These are phyloP conservation scores for Monopterus albus DNA, from an alignment of 2,113 vertebrate genomes.

Conservation along the genomic window DNA sequence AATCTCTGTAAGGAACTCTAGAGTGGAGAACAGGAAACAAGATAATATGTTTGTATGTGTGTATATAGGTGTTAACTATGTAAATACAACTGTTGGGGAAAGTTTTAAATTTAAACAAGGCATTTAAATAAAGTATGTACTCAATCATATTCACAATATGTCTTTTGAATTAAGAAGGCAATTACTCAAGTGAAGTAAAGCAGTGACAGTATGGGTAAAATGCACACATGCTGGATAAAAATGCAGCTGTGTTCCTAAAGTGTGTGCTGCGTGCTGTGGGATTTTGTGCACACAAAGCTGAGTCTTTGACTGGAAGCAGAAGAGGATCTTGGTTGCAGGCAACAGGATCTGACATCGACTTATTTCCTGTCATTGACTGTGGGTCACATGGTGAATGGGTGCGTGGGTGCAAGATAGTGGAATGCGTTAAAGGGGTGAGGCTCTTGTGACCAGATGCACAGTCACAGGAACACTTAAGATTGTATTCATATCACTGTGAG, in stretches of 20 bases:
- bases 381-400: conserved; percentile 78
- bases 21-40: conserved; percentile 47
- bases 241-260: neutral
- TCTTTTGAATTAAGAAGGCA: conserved; percentile 6
- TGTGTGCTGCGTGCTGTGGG: conserved; percentile 25
- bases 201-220: neutral
- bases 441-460: conserved; percentile 57
- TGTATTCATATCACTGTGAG: neutral
- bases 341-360: conserved; percentile 77
- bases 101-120: conserved; percentile 18
- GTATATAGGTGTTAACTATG: conserved; percentile 63
- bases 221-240: neutral
- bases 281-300: conserved; percentile 29
- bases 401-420: conserved; percentile 81
- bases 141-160: neutral
- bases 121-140: neutral
- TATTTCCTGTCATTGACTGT: conserved; percentile 78
- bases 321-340: conserved; percentile 69
- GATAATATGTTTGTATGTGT: conserved; percentile 35
- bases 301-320: conserved; percentile 60
- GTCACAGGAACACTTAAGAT: conserved; percentile 6
- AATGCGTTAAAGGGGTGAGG: conserved; percentile 81
- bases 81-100: conserved; percentile 57
- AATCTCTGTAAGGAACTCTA: conserved; percentile 15
- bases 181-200: neutral